Conservation (phyloP, 2,888 invertebrate species). For the Elaeidobius kamerunicus region DNA sequence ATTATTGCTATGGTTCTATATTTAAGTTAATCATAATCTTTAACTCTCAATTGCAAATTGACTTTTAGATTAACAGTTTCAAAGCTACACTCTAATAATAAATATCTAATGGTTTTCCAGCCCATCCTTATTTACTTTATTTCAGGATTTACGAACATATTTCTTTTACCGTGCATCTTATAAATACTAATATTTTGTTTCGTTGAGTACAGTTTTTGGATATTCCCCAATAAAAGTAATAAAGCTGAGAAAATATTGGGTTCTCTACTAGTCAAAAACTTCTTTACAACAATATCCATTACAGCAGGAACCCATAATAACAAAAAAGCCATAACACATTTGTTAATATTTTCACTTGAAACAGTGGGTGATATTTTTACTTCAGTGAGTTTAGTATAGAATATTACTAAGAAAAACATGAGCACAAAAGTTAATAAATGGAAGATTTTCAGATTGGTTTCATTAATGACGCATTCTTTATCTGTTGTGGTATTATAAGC, state of each 20-base stretch:
- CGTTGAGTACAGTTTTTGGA: conserved; percentile 16
- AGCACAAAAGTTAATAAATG: conserved; percentile 13
- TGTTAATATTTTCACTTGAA: conserved; percentile 9
- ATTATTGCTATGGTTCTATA: too few species aligned
- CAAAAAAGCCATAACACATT: conserved; percentile 15
- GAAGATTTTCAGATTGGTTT: conserved; percentile 13
- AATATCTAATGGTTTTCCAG: neutral
- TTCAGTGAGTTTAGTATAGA: conserved; percentile 16
- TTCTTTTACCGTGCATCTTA: conserved; percentile 11
- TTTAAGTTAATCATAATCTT: too few species aligned
- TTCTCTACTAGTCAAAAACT: conserved; percentile 4
- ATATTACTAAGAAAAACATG: conserved; percentile 11
- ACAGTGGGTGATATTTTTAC: conserved; percentile 1
- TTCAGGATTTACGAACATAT: conserved; percentile 11
- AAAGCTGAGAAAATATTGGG: conserved; percentile 17
- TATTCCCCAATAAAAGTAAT: conserved; percentile 17
- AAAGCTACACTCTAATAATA: too few species aligned
- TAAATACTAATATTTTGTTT: conserved; percentile 8
- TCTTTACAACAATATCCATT: conserved; percentile 10
- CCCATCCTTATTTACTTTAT: neutral
- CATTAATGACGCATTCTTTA: conserved; percentile 8
- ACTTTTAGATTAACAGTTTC: too few species aligned
- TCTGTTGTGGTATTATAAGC: neutral
- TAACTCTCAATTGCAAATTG: too few species aligned
- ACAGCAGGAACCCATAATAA: conserved; percentile 16